Conservation (phyloP, 2,113 vertebrate species). For the Leptocoma aspasia region DNA sequence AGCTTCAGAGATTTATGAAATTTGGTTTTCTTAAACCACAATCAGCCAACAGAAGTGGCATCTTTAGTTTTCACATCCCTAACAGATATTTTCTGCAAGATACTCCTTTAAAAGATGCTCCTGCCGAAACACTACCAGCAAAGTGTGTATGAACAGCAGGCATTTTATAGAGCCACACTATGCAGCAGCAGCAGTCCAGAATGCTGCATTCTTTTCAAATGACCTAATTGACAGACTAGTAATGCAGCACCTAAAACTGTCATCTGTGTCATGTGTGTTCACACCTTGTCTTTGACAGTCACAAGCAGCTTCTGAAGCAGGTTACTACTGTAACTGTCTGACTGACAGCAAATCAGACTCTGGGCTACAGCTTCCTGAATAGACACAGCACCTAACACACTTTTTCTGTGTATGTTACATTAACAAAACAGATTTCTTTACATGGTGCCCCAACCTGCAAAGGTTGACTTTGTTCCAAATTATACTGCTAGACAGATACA, state of each 20-base stretch:
- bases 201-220: neutral
- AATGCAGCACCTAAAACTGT: neutral
- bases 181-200: neutral
- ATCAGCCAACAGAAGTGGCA: neutral
- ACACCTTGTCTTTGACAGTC: neutral
- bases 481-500: neutral
- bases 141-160: neutral
- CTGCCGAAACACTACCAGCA: neutral
- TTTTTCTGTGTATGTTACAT: neutral
- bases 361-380: neutral
- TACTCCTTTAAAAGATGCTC: neutral
- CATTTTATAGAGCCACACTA: neutral
- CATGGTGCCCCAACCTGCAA: accelerated
- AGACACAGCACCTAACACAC: neutral
- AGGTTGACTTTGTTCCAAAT: neutral
- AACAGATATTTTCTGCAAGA: neutral
- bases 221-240: neutral
- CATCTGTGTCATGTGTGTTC: neutral
- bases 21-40: neutral
- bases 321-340: neutral
- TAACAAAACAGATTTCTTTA: neutral
- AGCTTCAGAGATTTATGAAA: neutral
- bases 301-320: neutral
- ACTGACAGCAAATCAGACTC: neutral
- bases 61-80: neutral